Base-by-base conservation (phyloP, 2,888 invertebrate species). In the Eumacrocentrus americanus region DNA sequence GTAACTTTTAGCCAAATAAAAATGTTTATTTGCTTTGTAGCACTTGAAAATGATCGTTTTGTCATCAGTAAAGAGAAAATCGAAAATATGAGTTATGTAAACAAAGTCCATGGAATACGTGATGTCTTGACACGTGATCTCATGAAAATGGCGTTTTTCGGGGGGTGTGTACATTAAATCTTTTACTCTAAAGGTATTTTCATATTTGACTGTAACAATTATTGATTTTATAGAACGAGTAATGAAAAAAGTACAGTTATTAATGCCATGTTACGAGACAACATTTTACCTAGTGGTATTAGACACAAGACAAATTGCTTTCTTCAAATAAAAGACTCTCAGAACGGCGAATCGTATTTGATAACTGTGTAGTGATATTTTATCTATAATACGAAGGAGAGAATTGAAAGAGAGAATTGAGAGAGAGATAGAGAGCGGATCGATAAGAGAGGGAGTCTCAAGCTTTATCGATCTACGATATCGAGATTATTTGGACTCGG, bases 291-390 rank as follows among this genome's bases (percentile, higher is more conserved):
- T 0, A 95, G 95, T 76, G 99, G 97, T 56, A 98, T 99, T 76
- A 99, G 99, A 0, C 99, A 99, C 81, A 99, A 99, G 3, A 99
- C 99, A 58, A 97, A 98, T 82, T 99, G 99, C 82, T 99, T 99
- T 81, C 86, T 99, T 57, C 98, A 99, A 84, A 83, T 99, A 68
- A 88, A 94, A 55, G 98, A 99, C 1, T 82, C 92, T 0, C 91
- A 94, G 68, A 91, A 89, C 2, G 89, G 91, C 59, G 94, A 95
- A 75, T 90, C 95, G 0, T 96, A 92, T 81, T 83, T 97, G 25
- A 86, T 93, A 59, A 91, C 92, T 3, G 95, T n/a, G n/a, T n/a
- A n/a, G n/a, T n/a, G n/a, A n/a, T n/a, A n/a, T n/a, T n/a, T n/a
- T n/a, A n/a, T n/a, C n/a, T n/a, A n/a, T n/a, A n/a, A n/a, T n/a